A percentile compares a stretch with the other conserved stretches of the same genome.
Evolutionary conservation across 1,140 invertebrate genomes (phyloP).

Genomic region (Trachelipus rathkii): DNA sequence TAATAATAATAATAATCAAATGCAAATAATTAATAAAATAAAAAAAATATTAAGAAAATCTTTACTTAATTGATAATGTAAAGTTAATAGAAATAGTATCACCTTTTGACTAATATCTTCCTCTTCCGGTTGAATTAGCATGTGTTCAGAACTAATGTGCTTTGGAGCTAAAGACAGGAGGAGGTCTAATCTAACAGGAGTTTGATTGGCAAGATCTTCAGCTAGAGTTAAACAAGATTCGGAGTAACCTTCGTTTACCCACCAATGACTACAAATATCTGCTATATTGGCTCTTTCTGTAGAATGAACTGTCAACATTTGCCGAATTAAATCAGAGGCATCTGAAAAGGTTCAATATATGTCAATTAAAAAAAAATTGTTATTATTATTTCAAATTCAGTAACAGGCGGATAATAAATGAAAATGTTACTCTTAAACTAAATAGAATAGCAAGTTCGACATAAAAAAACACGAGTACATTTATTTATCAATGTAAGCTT

Average conservation of each 20-base stretch:
- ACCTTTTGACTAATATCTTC: conserved; percentile 31
- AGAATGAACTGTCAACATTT: conserved; percentile 89
- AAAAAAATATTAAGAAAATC: no score
- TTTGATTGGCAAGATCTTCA: conserved; percentile 81
- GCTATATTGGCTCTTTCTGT: conserved; percentile 82
- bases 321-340: conserved; percentile 87
- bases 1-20: no score
- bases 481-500: not conserved
- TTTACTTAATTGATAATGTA: no score
- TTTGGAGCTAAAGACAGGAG: conserved; percentile 74
- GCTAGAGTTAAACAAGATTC: conserved; percentile 78
- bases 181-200: conserved; percentile 80
- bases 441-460: no score
- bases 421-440: no score
- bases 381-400: no score
- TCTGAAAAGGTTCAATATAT: conserved; percentile 57
- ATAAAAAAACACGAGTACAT: no score
- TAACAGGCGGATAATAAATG: no score
- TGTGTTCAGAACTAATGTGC: conserved; percentile 45
- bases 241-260: conserved; percentile 81
- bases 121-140: conserved; percentile 45
- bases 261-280: conserved; percentile 90
- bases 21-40: no score
- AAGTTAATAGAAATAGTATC: not conserved
- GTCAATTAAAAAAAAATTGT: not conserved